phyloP scores from a whole-genome alignment of 2,888 invertebrate genomes.

The Agrochola litura region DNA sequence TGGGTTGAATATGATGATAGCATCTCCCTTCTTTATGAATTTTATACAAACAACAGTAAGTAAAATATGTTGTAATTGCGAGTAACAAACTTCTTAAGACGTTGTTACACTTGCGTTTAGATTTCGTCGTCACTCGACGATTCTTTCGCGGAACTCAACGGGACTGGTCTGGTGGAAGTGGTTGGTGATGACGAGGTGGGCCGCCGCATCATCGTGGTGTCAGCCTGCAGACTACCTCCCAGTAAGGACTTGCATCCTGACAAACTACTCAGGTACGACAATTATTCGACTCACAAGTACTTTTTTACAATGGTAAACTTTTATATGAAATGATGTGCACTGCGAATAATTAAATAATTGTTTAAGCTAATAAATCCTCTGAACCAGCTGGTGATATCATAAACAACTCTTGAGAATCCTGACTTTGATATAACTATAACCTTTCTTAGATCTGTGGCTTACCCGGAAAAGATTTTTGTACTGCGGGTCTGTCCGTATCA shows the following conservation, averaged over 20 bases:
- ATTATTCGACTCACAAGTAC: neutral
- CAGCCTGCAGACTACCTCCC: slow-evolving; percentile 96
- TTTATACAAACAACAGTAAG: neutral
- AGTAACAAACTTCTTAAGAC: neutral
- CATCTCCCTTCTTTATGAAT: no score
- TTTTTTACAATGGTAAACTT: neutral
- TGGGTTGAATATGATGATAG: no score
- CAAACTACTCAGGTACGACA: slow-evolving; percentile 80
- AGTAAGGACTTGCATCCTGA: slow-evolving; percentile 94
- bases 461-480: neutral
- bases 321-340: neutral
- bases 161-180: slow-evolving; percentile 90
- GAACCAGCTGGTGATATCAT: neutral
- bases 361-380: neutral
- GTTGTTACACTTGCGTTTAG: slow-evolving; percentile 64
- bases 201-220: slow-evolving; percentile 98
- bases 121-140: slow-evolving; percentile 79
- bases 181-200: slow-evolving; percentile 93
- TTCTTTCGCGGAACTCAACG: slow-evolving; percentile 78
- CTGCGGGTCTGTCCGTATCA: neutral
- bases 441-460: neutral
- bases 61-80: neutral
- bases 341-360: neutral
- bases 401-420: neutral
- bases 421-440: neutral